Evolutionary conservation across 1,140 invertebrate genomes (phyloP).

Genomic region (Tetragonula clypearis): DNA sequence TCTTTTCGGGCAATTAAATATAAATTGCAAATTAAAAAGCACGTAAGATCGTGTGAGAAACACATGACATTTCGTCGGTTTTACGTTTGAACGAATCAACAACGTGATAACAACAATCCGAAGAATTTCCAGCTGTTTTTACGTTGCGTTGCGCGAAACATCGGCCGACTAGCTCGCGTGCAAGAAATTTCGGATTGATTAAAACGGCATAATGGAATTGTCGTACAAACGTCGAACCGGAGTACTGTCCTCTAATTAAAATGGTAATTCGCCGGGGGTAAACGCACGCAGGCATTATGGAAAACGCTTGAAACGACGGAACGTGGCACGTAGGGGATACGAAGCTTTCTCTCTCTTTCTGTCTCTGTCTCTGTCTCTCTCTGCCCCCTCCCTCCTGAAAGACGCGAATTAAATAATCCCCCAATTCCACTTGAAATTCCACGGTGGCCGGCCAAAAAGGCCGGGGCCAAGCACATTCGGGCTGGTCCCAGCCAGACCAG

Average conservation of each 20-base stretch:
- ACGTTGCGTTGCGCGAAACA: too few species aligned
- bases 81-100: too few species aligned
- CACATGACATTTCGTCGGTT: too few species aligned
- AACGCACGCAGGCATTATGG: slow-evolving; percentile 61
- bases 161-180: neutral
- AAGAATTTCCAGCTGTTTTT: too few species aligned
- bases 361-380: too few species aligned
- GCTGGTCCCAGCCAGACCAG: slow-evolving; percentile 29
- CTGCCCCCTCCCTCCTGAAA: neutral
- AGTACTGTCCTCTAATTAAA: slow-evolving; percentile 66
- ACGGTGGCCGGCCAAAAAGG: slow-evolving; percentile 61
- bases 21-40: too few species aligned
- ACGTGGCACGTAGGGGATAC: neutral
- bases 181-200: slow-evolving; percentile 38
- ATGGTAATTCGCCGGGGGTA: slow-evolving; percentile 61
- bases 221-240: slow-evolving; percentile 47
- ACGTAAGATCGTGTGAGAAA: too few species aligned
- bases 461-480: slow-evolving; percentile 45
- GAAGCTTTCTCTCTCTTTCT: neutral
- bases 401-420: slow-evolving; percentile 69
- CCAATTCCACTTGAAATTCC: slow-evolving; percentile 67
- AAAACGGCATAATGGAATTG: slow-evolving; percentile 53
- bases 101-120: too few species aligned
- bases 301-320: slow-evolving; percentile 61
- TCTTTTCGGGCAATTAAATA: too few species aligned